A percentile compares a stretch with the other conserved stretches of the same genome.
These are phyloP conservation scores for Nemopilema nomurai DNA, from an alignment of 30 jellyfish, hydroid and myxozoan species.

Conservation along the genomic window DNA sequence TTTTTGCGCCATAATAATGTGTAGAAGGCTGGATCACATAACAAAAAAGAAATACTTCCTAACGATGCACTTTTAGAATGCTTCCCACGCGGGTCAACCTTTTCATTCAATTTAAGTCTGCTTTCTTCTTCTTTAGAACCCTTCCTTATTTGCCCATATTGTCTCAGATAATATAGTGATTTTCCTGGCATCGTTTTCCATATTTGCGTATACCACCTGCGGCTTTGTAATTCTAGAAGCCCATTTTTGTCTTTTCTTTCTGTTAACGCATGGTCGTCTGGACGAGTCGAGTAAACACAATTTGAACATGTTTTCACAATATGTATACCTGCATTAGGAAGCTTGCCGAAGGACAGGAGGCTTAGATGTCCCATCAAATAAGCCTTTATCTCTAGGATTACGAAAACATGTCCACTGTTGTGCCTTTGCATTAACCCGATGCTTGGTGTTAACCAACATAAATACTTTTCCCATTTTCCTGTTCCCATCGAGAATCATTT, in stretches of 20 bases:
- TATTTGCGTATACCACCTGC: background rate
- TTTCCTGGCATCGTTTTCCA: background rate
- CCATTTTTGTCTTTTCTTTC: background rate
- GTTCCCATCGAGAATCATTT: too few species aligned
- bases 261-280: background rate
- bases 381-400: background rate
- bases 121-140: background rate
- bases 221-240: background rate
- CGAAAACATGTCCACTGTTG: background rate
- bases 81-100: too few species aligned
- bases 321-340: background rate
- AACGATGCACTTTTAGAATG: too few species aligned
- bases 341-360: background rate
- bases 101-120: too few species aligned
- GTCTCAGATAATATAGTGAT: background rate
- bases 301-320: background rate
- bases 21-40: too few species aligned
- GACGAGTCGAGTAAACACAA: background rate
- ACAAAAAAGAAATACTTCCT: too few species aligned
- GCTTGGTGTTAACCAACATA: background rate
- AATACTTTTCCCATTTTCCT: background rate
- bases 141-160: background rate
- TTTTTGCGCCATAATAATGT: too few species aligned
- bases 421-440: background rate
- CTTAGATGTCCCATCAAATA: background rate